A percentile compares a stretch with the other conserved stretches of the same genome.
Evolutionary conservation across 2,888 invertebrate genomes (phyloP).

Genomic region (Brenthis ino): DNA sequence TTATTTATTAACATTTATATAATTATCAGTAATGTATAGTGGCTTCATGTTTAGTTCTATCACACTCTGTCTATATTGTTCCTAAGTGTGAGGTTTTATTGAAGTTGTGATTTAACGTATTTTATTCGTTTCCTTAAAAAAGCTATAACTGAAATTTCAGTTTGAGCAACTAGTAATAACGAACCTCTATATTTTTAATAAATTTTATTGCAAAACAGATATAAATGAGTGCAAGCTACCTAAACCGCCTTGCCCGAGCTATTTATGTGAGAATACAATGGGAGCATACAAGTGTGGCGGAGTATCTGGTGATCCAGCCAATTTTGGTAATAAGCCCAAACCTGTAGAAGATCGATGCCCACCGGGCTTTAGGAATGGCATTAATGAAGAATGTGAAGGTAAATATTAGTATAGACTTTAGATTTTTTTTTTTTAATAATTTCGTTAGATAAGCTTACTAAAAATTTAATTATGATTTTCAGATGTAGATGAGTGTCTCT

Average conservation of each 20-base stretch:
- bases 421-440: not conserved
- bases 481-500: constrained; percentile 89
- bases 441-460: not conserved
- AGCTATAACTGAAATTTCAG: too few species aligned
- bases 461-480: constrained; percentile 27
- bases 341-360: constrained; percentile 74
- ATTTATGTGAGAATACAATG: constrained; percentile 73
- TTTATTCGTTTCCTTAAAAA: too few species aligned
- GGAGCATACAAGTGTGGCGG: constrained; percentile 77
- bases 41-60: not conserved
- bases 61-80: too few species aligned
- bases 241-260: constrained; percentile 66
- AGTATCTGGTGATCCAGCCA: constrained; percentile 59
- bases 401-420: constrained; percentile 23
- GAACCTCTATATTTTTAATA: not conserved
- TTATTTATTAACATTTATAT: too few species aligned
- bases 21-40: too few species aligned
- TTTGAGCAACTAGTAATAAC: too few species aligned
- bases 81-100: too few species aligned
- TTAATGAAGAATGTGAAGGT: constrained; percentile 77
- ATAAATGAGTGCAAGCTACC: constrained; percentile 89
- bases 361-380: constrained; percentile 72
- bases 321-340: constrained; percentile 46
- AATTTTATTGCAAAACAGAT: constrained; percentile 74
- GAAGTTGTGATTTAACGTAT: too few species aligned